Conservation (phyloP, 2,113 vertebrate genomes). For the Gnathonemus echidnorhynchus region DNA sequence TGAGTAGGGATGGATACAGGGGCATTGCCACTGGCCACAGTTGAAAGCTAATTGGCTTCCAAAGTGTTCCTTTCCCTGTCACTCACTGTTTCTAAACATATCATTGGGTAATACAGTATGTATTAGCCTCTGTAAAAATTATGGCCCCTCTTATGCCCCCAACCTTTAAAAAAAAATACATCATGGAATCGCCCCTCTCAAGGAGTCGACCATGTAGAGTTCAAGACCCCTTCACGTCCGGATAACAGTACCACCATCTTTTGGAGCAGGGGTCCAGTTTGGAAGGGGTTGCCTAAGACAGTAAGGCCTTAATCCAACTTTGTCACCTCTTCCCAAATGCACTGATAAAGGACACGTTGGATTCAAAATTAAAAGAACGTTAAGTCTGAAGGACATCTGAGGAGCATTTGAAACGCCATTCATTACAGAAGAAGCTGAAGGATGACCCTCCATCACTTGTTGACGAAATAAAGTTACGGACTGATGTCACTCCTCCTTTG, state of each 20-base stretch:
- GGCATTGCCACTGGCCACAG: background rate
- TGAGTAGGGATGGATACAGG: background rate
- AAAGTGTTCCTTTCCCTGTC: background rate
- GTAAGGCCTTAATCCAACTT: background rate
- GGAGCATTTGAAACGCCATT: constrained; percentile 15
- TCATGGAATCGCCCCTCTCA: background rate
- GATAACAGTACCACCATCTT: background rate
- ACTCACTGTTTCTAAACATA: background rate
- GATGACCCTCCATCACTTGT: constrained; percentile 32
- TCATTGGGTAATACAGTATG: background rate
- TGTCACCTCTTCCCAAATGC: background rate
- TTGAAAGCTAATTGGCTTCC: background rate
- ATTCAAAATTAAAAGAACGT: background rate
- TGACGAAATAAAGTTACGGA: constrained; percentile 40
- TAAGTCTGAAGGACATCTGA: background rate
- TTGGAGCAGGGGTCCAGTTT: background rate
- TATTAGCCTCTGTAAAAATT: background rate
- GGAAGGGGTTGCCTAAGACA: background rate
- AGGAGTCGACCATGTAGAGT: background rate
- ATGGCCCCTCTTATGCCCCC: background rate
- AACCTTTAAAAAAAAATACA: background rate
- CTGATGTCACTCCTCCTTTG: constrained; percentile 43
- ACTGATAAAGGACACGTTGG: background rate
- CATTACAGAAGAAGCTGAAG: constrained; percentile 28
- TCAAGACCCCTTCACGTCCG: background rate